A percentile compares a stretch with the other conserved stretches of the same genome.
Evolutionary conservation across 2,113 vertebrate genomes (phyloP).

Genomic region (Ivindomyrus marchei): DNA sequence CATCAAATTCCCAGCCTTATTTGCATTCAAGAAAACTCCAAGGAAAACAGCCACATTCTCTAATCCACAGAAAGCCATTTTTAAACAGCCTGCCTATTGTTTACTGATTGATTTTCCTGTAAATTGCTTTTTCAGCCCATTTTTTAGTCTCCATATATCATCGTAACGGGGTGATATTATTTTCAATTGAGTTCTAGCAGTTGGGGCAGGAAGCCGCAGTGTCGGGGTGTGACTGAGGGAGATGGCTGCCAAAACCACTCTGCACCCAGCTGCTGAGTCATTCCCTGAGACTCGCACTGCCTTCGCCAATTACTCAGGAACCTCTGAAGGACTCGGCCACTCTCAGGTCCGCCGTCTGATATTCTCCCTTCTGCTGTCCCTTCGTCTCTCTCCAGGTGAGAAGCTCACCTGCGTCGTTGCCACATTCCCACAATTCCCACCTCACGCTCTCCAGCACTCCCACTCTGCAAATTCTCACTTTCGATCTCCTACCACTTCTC

Average conservation of each 20-base stretch:
- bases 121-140: conserved; percentile 20
- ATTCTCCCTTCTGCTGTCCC: background rate
- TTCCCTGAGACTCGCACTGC: background rate
- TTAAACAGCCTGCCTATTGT: background rate
- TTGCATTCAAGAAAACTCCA: background rate
- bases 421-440: background rate
- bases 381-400: background rate
- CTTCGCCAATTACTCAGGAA: background rate
- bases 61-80: background rate
- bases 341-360: background rate
- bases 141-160: conserved; percentile 29
- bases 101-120: background rate
- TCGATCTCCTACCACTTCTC: background rate
- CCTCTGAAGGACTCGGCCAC: background rate
- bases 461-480: background rate
- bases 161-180: conserved; percentile 31
- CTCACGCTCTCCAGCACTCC: background rate
- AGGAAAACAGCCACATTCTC: background rate
- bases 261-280: conserved; percentile 27
- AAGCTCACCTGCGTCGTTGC: background rate
- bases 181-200: conserved; percentile 27
- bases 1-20: background rate
- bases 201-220: background rate
- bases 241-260: conserved; percentile 30
- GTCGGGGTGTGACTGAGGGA: conserved; percentile 26